Conservation (phyloP, 2,113 vertebrate species). For the Tachysurus vachellii region DNA sequence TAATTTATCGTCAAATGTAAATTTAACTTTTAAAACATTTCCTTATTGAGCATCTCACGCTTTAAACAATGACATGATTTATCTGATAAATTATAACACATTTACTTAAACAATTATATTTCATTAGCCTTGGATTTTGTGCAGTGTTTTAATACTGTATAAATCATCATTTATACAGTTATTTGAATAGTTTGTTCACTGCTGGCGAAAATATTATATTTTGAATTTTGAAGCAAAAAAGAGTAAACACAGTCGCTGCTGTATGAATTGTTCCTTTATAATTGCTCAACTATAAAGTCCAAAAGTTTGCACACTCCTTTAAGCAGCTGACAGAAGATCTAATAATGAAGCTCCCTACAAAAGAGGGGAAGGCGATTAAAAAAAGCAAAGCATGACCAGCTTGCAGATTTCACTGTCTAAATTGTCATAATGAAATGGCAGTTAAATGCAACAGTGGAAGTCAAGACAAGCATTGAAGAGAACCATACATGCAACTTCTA, state of each 20-base stretch:
- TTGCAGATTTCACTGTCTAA: background rate
- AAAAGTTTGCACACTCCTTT: background rate
- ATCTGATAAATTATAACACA: too few species aligned
- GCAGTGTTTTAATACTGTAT: background rate
- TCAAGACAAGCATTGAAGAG: background rate
- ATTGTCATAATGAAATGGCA: background rate
- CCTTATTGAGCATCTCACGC: too few species aligned
- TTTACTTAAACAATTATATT: background rate
- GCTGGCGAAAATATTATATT: background rate
- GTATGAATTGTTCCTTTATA: background rate
- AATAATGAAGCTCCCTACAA: background rate
- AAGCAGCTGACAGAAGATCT: background rate
- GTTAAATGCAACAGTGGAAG: background rate
- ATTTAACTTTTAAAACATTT: too few species aligned
- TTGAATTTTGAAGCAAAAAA: background rate
- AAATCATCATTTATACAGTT: background rate
- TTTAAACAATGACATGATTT: too few species aligned
- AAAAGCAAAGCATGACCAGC: background rate
- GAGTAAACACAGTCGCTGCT: background rate
- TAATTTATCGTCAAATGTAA: too few species aligned
- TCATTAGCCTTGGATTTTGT: background rate
- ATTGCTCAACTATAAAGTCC: background rate
- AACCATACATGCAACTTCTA: background rate
- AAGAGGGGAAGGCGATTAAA: background rate
- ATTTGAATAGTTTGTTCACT: background rate